These are phyloP conservation scores for Dioctria rufipes DNA, from an alignment of 2,888 invertebrate species.

Conservation along the genomic window DNA sequence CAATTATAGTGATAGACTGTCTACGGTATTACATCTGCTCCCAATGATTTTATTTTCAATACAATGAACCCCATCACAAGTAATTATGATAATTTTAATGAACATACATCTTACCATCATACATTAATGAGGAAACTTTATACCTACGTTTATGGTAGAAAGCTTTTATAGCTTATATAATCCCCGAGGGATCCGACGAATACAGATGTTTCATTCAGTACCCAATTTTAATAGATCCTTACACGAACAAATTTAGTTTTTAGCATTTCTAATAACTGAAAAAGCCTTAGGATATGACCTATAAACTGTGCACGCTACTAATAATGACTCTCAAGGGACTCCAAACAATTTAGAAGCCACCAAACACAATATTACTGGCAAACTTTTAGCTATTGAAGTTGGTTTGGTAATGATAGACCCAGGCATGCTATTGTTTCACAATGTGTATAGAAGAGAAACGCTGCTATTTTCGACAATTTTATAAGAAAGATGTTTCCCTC, in stretches of 20 bases:
- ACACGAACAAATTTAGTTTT: constrained; percentile 23
- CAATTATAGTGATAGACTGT: no score
- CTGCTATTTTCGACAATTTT: constrained; percentile 14
- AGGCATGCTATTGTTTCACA: not conserved
- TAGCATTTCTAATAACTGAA: constrained; percentile 24
- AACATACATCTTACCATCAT: no score
- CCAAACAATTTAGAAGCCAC: constrained; percentile 15
- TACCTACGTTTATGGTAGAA: constrained; percentile 3
- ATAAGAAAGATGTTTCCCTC: constrained; percentile 18
- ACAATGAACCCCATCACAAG: no score
- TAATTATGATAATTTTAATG: no score
- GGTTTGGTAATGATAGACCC: not conserved
- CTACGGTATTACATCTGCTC: no score
- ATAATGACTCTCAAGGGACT: constrained; percentile 19
- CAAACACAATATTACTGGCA: not conserved
- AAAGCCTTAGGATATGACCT: constrained; percentile 23
- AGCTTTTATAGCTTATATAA: not conserved
- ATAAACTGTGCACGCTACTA: constrained; percentile 39
- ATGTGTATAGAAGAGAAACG: not conserved
- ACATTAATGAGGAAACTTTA: no score
- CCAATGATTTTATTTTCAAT: no score
- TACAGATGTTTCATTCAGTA: constrained; percentile 16
- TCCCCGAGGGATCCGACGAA: not conserved
- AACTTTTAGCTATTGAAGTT: not conserved
- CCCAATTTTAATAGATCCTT: not conserved